phyloP scores from a whole-genome alignment of 2,797 vertebrate species.

The Threskiornis aethiopicus region DNA sequence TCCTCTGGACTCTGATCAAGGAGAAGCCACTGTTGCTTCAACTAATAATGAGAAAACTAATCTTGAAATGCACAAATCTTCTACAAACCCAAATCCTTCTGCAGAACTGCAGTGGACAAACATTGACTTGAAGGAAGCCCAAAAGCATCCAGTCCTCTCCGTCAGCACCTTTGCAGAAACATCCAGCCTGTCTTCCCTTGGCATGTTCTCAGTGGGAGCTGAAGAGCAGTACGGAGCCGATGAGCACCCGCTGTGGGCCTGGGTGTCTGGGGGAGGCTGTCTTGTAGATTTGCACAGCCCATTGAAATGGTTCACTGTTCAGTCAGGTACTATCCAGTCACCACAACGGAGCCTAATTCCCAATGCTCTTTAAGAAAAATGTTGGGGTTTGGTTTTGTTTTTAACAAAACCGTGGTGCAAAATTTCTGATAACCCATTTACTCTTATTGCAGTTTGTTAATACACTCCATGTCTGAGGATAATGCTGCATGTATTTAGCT shows the following conservation, averaged over 20 bases:
- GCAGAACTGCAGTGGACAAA: conserved; percentile 89
- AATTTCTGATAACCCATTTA: background rate
- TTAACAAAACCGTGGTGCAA: background rate
- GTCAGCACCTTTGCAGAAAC: conserved; percentile 74
- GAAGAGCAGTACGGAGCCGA: conserved; percentile 84
- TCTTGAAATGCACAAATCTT: background rate
- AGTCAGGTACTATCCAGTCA: conserved; percentile 74
- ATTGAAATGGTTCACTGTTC: conserved; percentile 86
- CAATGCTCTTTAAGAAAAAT: background rate
- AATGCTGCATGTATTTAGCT: background rate
- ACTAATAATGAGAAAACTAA: background rate
- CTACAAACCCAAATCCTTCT: background rate
- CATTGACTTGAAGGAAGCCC: conserved; percentile 90
- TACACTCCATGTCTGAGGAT: background rate
- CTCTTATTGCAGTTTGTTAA: background rate
- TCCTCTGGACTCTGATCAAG: background rate
- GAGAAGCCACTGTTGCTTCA: background rate
- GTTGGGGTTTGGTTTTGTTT: background rate
- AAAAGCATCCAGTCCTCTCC: conserved; percentile 58
- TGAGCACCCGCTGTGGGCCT: conserved; percentile 89
- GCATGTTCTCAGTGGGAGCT: conserved; percentile 77
- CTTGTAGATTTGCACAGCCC: conserved; percentile 83
- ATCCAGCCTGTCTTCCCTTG: conserved; percentile 84
- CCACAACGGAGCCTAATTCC: background rate
- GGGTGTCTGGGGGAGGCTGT: conserved; percentile 92